A percentile compares a stretch with the other conserved stretches of the same genome.
These are phyloP conservation scores for Tympanuchus pallidicinctus DNA, from an alignment of 2,113 vertebrate genomes.

Conservation along the genomic window DNA sequence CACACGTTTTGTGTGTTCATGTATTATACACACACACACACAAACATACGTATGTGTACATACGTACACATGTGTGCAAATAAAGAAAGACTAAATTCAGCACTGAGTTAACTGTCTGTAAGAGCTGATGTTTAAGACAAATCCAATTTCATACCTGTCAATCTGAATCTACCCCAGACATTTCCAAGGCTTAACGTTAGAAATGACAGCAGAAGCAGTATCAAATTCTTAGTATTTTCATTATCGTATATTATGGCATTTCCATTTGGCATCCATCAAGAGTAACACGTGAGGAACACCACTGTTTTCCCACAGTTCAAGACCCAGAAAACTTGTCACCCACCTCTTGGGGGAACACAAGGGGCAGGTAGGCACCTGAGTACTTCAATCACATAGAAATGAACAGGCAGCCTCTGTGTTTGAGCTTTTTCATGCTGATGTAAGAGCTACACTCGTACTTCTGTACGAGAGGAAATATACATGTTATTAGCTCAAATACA, in stretches of 20 bases:
- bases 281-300: not conserved
- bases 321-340: not conserved
- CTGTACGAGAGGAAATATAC: not conserved
- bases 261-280: not conserved
- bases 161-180: not conserved
- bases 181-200: slow-evolving; percentile 4
- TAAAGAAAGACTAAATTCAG: slow-evolving; percentile 4
- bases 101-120: not conserved
- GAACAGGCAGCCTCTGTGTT: not conserved
- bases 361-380: not conserved
- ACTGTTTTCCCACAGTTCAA: not conserved
- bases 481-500: not conserved
- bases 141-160: slow-evolving; percentile 27
- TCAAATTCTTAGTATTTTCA: not conserved
- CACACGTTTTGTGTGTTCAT: not conserved
- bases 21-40: not conserved
- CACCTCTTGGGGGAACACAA: not conserved
- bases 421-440: not conserved
- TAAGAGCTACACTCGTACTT: not conserved
- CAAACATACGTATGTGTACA: not conserved
- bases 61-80: not conserved
- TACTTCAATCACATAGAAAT: not conserved
- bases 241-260: not conserved
- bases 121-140: not conserved
- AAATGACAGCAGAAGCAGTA: slow-evolving; percentile 12